Base-by-base conservation (phyloP, 2,888 invertebrate genomes). In the Atherix ibis region DNA sequence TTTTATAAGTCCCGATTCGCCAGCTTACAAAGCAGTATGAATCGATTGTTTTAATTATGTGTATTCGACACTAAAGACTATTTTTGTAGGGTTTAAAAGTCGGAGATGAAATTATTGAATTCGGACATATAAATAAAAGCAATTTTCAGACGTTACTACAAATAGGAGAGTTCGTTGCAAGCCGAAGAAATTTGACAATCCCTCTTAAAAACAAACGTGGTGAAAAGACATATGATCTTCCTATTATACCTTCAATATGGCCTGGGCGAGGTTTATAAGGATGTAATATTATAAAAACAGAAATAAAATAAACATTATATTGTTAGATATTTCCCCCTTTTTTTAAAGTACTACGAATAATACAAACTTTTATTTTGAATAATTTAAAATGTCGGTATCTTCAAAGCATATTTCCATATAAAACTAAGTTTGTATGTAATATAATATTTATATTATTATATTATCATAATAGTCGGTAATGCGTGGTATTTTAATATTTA, bases 21-120 rank as follows among this genome's bases (percentile, higher is more conserved):
- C 89, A 9, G 85, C 88, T n/a, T 76, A 80, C 49, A 56, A 67
- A 44, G 83, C 82, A 32, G 87, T 87, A 61, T 67, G 71, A 53
- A 30, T 38, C 19, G 9, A 14, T 27, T 18, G 18, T 27, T 19
- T 32, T 33, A 32, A 14, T 26, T n/a, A 36, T 12, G 18, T 25
- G 28, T 31, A 18, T 22, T 14, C 13, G 5, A 27, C 19, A 8
- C 18, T 33, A 16, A 25, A 22, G 17, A n/a, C 15, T 27, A 15
- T 27, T 25, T 40, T 58, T 56, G 27, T 56, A 83, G 82, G 85
- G 85, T 1, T 62, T 88, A 5, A 61, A 64, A 43, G 65, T 67
- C 22, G 67, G 73, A 12, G 87, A 88, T 56, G 64, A 71, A 41
- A 65, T 88, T 12, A 49, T 81, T 3, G 71, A 81, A 47, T 84